Conservation (phyloP, 2,888 invertebrate genomes). For the Linnaemya vulpina region DNA sequence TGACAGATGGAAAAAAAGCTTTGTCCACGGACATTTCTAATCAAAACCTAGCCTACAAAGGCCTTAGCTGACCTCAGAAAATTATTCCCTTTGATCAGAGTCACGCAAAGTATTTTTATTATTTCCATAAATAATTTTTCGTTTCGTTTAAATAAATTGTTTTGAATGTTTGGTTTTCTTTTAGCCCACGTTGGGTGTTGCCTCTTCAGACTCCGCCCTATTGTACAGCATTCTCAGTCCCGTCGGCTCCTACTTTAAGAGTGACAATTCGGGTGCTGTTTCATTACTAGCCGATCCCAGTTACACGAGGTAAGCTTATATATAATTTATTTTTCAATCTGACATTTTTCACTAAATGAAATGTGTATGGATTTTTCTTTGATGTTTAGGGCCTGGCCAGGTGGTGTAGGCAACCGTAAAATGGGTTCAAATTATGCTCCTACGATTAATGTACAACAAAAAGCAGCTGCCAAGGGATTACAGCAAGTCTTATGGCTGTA, state of each 20-base stretch:
- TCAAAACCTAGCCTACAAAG: no score
- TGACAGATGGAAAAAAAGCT: no score
- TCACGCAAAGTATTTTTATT: no score
- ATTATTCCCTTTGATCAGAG: no score
- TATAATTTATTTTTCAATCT: neutral
- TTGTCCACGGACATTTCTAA: no score
- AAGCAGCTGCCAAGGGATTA: constrained; percentile 89
- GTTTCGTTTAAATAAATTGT: neutral
- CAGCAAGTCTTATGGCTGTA: constrained; percentile 99
- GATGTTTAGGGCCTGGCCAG: constrained; percentile 90
- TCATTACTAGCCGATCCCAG: constrained; percentile 96
- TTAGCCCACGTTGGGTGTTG: constrained; percentile 96
- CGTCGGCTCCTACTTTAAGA: constrained; percentile 95
- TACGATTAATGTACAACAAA: constrained; percentile 92
- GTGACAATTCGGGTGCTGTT: constrained; percentile 87
- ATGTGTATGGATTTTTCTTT: neutral
- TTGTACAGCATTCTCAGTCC: constrained; percentile 96
- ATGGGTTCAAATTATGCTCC: constrained; percentile 97
- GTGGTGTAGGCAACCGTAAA: constrained; percentile 96
- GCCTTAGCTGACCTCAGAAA: no score
- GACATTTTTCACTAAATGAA: no score
- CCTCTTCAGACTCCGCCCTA: constrained; percentile 92
- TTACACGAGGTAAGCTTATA: constrained; percentile 84
- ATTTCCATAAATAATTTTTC: no score
- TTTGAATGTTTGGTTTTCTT: constrained; percentile 71